Evolutionary conservation across 2,888 invertebrate genomes (phyloP), one percentile per base, ranked within the genome.

Genomic region (Artemia sp.): DNA sequence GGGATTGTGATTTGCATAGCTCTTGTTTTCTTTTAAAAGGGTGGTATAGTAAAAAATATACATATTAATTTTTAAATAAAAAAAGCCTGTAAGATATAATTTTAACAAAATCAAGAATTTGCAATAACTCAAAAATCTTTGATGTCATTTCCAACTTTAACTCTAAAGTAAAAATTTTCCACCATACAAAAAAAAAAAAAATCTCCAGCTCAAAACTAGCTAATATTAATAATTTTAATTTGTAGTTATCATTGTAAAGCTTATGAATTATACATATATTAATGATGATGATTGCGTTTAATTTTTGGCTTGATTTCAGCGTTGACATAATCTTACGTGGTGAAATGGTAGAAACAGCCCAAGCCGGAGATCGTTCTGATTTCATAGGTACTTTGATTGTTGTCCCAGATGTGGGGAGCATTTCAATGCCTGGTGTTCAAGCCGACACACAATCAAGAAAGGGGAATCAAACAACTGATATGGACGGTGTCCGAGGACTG

Each of bases 331-430:
- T 98, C 74, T 80, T 99, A 69, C 83, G 97, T 73, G 94, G 93
- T 0, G 98, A 99, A 80, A 87, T 90, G 74, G 98, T 98, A 0
- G 98, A 98, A 80, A 86, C 87, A 50, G 94, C 97, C 0, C 95
- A 95, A 82, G 89, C 92, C 75, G 87, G 87, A 67, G 87, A 87
- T 76, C 81, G 83, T 75, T 93, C 92, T 76, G 93, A 95, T 77
- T 94, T 96, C 77, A 93, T 91, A 0, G 96, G 96, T 14, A 90
- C 95, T 0, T 81, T 98, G 14, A 95, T 99, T 76, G 97, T 96
- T 2, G 92, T 99, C 0, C 98, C 98, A 0, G 97, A 99, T 80
- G 90, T 98, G 0, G 88, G 90, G 0, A 87, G 88, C 0, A 78
- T 98, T 66, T 85, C 90, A 8, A 78, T 89, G 73, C 92, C 96